Conservation (phyloP, 2,113 vertebrate genomes). For the Halcyon malimbica region DNA sequence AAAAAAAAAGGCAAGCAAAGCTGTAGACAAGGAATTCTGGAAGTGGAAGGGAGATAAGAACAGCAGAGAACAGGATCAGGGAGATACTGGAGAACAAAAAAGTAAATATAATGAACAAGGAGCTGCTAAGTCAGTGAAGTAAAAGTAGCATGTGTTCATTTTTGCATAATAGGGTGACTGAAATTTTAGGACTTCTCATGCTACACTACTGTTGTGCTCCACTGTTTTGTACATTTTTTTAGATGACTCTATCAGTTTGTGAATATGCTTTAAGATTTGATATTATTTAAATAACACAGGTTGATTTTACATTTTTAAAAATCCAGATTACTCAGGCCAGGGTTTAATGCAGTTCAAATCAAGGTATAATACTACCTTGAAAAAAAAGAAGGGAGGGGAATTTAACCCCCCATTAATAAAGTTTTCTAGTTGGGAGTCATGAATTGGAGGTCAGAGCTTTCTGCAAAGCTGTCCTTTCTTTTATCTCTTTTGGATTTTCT, state of each 20-base stretch:
- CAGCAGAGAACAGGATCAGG: background rate
- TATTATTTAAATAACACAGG: background rate
- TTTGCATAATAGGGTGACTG: background rate
- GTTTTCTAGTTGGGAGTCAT: background rate
- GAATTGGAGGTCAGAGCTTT: background rate
- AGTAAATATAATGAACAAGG: background rate
- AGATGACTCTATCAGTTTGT: background rate
- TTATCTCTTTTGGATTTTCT: rapidly evolving
- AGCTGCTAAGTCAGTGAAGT: background rate
- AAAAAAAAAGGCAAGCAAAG: background rate
- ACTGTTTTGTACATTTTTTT: background rate
- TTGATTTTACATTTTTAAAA: background rate
- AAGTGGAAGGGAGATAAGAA: background rate
- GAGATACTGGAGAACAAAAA: background rate
- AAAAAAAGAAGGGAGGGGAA: background rate
- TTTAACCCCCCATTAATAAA: background rate
- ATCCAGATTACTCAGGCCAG: background rate
- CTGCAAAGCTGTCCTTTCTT: background rate
- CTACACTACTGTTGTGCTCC: background rate
- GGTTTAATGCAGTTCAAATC: background rate
- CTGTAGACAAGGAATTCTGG: background rate
- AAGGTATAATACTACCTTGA: background rate
- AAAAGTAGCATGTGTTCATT: background rate
- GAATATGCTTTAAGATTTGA: background rate
- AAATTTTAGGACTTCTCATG: background rate